A percentile compares a stretch with the other conserved stretches of the same genome.
Evolutionary conservation across 1,140 invertebrate species (phyloP).

Genomic region (Harpegnathos saltator): DNA sequence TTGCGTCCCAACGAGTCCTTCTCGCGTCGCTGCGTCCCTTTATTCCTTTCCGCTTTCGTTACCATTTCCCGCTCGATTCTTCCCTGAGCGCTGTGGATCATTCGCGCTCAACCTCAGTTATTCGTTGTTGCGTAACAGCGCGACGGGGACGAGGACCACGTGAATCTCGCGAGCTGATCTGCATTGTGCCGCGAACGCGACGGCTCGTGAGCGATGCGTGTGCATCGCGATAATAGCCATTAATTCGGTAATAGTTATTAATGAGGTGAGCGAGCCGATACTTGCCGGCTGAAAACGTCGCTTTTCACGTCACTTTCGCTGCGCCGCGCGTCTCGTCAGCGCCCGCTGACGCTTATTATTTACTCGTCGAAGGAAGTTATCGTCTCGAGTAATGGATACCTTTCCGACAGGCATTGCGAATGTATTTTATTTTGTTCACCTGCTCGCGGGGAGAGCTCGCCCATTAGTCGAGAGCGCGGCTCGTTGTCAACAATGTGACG

Average conservation of each 20-base stretch:
- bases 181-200: neutral
- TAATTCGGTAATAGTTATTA: neutral
- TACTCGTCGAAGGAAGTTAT: too few species aligned
- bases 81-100: neutral
- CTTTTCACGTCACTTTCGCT: neutral
- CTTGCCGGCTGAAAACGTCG: neutral
- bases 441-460: too few species aligned
- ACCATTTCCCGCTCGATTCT: constrained; percentile 37
- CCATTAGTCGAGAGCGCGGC: too few species aligned
- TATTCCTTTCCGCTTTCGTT: constrained; percentile 49
- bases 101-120: neutral
- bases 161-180: neutral
- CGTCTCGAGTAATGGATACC: too few species aligned
- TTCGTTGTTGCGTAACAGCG: neutral
- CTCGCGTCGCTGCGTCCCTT: constrained; percentile 53
- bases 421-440: too few species aligned
- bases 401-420: too few species aligned
- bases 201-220: neutral
- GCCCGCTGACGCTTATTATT: too few species aligned
- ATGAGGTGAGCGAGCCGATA: neutral
- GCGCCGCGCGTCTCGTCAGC: neutral
- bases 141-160: neutral
- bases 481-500: too few species aligned
- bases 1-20: constrained; percentile 57
- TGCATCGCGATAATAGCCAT: neutral